phyloP scores from a whole-genome alignment of 2,888 invertebrate genomes.

The Slavum lentiscoides region DNA sequence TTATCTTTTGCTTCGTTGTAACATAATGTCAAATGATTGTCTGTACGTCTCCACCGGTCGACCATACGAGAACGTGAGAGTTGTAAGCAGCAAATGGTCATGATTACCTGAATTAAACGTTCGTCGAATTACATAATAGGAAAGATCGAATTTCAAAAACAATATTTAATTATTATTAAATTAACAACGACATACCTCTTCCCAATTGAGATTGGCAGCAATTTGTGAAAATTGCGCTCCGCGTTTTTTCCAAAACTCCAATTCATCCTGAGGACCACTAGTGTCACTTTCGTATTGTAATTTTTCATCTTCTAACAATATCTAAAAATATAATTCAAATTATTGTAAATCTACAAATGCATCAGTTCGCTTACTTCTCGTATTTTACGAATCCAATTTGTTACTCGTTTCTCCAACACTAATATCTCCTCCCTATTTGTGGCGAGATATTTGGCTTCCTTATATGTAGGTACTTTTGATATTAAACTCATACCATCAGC shows the following conservation, averaged over 20 bases:
- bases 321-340: conserved; percentile 60
- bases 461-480: conserved; percentile 60
- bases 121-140: too few relatives aligned
- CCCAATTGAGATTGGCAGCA: conserved; percentile 72
- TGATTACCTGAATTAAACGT: conserved; percentile 60
- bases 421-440: conserved; percentile 70
- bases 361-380: conserved; percentile 61
- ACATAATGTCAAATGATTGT: conserved; percentile 89
- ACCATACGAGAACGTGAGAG: conserved; percentile 78
- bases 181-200: conserved; percentile 59
- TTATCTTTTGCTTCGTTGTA: conserved; percentile 96
- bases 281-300: conserved; percentile 88
- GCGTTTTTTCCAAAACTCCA: conserved; percentile 94
- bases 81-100: conserved; percentile 76
- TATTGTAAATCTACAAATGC: background rate
- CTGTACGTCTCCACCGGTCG: conserved; percentile 80
- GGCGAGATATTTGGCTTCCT: conserved; percentile 71
- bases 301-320: conserved; percentile 73
- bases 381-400: conserved; percentile 77
- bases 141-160: background rate
- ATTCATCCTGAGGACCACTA: conserved; percentile 87
- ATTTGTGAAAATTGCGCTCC: conserved; percentile 91
- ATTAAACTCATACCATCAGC: conserved; percentile 71
- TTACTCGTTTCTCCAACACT: conserved; percentile 74
- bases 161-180: too few relatives aligned